Conservation (phyloP, 2,113 vertebrate species). For the Cryptoleucopteryx plumbea region DNA sequence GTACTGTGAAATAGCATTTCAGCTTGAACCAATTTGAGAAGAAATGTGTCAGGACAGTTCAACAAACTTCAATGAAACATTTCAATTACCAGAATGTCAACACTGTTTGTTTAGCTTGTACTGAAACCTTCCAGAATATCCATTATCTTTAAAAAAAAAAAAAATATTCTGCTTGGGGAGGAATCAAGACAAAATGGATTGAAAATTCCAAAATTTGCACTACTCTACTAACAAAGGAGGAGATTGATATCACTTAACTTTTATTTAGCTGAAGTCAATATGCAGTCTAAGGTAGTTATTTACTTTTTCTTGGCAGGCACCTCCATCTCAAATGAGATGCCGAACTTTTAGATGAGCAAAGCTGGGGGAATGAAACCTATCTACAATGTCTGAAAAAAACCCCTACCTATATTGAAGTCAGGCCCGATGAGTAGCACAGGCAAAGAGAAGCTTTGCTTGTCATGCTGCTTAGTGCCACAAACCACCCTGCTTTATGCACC, state of each 20-base stretch:
- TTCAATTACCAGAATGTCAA: constrained; percentile 57
- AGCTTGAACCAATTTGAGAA: constrained; percentile 26
- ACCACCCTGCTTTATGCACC: background rate
- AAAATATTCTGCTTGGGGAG: background rate
- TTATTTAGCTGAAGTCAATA: constrained; percentile 36
- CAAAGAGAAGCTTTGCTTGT: background rate
- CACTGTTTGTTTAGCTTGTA: constrained; percentile 9
- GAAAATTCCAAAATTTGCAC: constrained; percentile 18
- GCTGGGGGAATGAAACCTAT: background rate
- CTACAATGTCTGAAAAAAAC: background rate
- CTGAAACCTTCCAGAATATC: constrained; percentile 7
- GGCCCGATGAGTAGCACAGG: background rate
- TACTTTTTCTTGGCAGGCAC: constrained; percentile 16
- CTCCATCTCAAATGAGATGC: constrained; percentile 8
- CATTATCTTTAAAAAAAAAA: background rate
- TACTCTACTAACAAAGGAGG: background rate
- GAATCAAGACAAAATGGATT: background rate
- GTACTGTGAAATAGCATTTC: background rate
- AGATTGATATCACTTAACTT: constrained; percentile 26
- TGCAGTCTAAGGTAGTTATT: constrained; percentile 1
- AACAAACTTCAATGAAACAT: constrained; percentile 35
- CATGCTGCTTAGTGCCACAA: background rate
- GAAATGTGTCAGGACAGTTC: constrained; percentile 43
- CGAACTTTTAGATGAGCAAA: background rate
- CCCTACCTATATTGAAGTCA: background rate